A percentile compares a stretch with the other conserved stretches of the same genome.
Conservation (phyloP, 2,888 invertebrate species). For the Ennomos fuscantarius region DNA sequence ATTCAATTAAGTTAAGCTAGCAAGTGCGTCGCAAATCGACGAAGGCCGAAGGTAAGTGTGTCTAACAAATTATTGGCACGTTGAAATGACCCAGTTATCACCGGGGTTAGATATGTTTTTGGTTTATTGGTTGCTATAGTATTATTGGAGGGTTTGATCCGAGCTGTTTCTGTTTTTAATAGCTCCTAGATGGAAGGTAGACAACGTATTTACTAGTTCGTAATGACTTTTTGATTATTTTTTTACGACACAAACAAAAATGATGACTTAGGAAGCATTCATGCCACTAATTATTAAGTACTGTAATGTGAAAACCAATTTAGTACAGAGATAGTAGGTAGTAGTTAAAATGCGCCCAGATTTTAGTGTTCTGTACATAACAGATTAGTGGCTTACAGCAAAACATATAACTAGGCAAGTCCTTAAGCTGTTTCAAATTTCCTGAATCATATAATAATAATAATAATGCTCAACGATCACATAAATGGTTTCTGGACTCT, state of each 20-base stretch:
- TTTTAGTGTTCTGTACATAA: no score
- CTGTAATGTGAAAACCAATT: no score
- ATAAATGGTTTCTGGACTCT: no score
- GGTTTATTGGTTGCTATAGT: constrained; percentile 29
- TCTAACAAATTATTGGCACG: constrained; percentile 70
- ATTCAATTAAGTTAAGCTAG: constrained; percentile 34
- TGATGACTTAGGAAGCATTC: no score
- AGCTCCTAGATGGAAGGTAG: not conserved
- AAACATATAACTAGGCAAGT: no score
- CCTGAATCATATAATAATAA: no score
- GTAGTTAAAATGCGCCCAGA: no score
- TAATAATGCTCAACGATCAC: no score
- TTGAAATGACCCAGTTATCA: constrained; percentile 77
- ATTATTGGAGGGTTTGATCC: constrained; percentile 17
- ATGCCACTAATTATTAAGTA: not conserved
- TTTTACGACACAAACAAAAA: constrained; percentile 6
- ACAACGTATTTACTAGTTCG: constrained; percentile 11
- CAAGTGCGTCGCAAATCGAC: constrained; percentile 68
- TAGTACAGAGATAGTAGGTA: no score
- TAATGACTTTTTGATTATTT: constrained; percentile 23
- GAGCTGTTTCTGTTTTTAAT: constrained; percentile 12
- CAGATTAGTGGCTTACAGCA: no score
- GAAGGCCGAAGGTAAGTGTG: constrained; percentile 68
- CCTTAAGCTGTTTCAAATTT: no score
- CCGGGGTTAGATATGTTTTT: constrained; percentile 32